Evolutionary conservation across 2,113 vertebrate genomes (phyloP).

Genomic region (Apeltes quadracus): DNA sequence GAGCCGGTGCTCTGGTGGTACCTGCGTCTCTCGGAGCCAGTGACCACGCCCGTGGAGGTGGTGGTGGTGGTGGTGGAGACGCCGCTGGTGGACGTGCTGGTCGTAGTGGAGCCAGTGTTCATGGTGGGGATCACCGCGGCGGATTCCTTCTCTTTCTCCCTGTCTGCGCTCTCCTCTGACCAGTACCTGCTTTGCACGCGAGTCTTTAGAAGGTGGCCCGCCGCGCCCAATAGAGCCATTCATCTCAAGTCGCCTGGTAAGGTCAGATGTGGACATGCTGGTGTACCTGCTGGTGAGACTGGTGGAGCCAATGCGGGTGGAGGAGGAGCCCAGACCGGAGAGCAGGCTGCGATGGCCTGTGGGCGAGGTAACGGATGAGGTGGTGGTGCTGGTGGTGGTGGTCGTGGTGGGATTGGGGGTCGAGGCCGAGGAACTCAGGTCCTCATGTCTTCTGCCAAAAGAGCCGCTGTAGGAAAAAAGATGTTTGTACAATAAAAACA

Average conservation of each 20-base stretch:
- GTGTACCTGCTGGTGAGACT: slow-evolving; percentile 90
- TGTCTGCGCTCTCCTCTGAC: slow-evolving; percentile 95
- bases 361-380: slow-evolving; percentile 95
- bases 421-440: slow-evolving; percentile 89
- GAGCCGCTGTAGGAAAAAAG: slow-evolving; percentile 82
- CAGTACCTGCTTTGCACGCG: slow-evolving; percentile 90
- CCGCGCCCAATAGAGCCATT: not conserved
- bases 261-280: not conserved
- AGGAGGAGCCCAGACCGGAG: slow-evolving; percentile 84
- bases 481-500: not conserved
- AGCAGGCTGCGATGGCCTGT: slow-evolving; percentile 88
- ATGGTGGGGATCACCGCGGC: slow-evolving; percentile 94
- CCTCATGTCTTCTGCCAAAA: slow-evolving; percentile 93
- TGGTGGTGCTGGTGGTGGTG: slow-evolving; percentile 79
- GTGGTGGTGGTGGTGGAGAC: slow-evolving; percentile 87
- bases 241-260: too few species aligned
- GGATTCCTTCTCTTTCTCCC: slow-evolving; percentile 91
- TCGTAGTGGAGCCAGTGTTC: slow-evolving; percentile 89
- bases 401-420: slow-evolving; percentile 59
- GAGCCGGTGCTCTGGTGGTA: slow-evolving; percentile 51
- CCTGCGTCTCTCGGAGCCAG: slow-evolving; percentile 96
- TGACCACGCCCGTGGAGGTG: slow-evolving; percentile 88
- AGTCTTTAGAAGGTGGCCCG: not conserved
- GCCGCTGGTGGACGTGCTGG: slow-evolving; percentile 84
- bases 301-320: slow-evolving; percentile 75